Percentiles rank a stretch among this genome's conserved stretches.
These are phyloP conservation scores for Haplotaxodon microlepis DNA, from an alignment of 2,113 vertebrate genomes.

Conservation along the genomic window DNA sequence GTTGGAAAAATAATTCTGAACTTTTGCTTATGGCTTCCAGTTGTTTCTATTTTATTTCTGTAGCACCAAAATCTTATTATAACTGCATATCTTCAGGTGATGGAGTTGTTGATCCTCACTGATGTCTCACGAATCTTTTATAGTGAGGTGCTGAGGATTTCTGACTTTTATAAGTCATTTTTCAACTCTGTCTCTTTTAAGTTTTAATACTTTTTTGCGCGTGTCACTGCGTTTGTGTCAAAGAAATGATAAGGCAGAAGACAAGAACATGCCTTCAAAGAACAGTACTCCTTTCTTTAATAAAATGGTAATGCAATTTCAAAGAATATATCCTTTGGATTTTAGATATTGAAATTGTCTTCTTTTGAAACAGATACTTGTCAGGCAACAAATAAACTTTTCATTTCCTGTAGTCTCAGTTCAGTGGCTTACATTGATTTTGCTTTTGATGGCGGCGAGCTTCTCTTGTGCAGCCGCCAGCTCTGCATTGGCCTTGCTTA, in stretches of 20 bases:
- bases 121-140: slow-evolving; percentile 5
- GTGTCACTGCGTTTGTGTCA: neutral
- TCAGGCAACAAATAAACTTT: neutral
- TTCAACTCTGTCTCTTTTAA: neutral
- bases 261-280: neutral
- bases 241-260: neutral
- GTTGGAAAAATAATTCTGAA: slow-evolving; percentile 27
- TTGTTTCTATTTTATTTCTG: slow-evolving; percentile 11
- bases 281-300: neutral
- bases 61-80: neutral
- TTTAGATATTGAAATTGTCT: neutral
- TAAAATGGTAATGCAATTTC: neutral
- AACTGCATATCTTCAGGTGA: neutral
- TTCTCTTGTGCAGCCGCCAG: slow-evolving; percentile 86
- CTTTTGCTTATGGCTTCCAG: neutral
- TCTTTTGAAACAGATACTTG: neutral
- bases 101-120: neutral
- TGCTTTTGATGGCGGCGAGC: slow-evolving; percentile 79
- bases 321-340: neutral
- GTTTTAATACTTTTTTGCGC: neutral
- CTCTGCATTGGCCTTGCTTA: slow-evolving; percentile 82
- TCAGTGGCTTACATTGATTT: slow-evolving; percentile 79
- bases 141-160: neutral
- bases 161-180: neutral
- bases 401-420: neutral